A percentile compares a stretch with the other conserved stretches of the same genome.
These are phyloP conservation scores for Aplochiton taeniatus DNA, from an alignment of 2,797 vertebrate genomes.

Conservation along the genomic window DNA sequence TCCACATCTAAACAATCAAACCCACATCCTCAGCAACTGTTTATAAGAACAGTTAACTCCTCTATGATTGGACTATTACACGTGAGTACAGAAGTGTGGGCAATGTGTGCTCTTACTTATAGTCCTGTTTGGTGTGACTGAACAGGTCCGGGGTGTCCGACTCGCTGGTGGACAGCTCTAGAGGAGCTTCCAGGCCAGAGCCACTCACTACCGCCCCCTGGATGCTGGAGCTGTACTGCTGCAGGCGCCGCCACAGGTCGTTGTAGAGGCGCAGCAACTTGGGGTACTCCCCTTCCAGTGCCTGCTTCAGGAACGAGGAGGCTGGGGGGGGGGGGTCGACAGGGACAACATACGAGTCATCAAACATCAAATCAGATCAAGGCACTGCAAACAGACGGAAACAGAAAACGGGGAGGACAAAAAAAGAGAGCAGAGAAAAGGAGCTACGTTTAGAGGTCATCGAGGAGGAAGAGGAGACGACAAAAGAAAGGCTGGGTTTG, in stretches of 20 bases:
- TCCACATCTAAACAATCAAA: too few species aligned
- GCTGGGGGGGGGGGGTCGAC: conserved; percentile 61
- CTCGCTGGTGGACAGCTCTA: conserved; percentile 80
- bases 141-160: conserved; percentile 85
- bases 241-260: conserved; percentile 95
- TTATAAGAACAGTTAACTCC: too few species aligned
- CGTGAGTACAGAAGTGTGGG: background rate
- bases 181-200: conserved; percentile 71
- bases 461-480: background rate
- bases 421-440: background rate
- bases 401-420: background rate
- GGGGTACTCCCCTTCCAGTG: conserved; percentile 95
- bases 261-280: conserved; percentile 94
- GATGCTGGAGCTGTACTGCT: conserved; percentile 88
- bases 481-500: background rate
- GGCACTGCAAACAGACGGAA: conserved; percentile 1
- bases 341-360: background rate
- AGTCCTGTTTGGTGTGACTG: conserved; percentile 81
- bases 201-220: conserved; percentile 78
- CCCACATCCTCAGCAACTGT: too few species aligned
- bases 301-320: conserved; percentile 92
- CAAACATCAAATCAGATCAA: background rate
- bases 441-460: background rate
- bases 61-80: too few species aligned
- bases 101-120: conserved; percentile 81